A percentile compares a stretch with the other conserved stretches of the same genome.
Evolutionary conservation across 2,113 vertebrate genomes (phyloP).

Genomic region (Herpailurus yagouaroundi): DNA sequence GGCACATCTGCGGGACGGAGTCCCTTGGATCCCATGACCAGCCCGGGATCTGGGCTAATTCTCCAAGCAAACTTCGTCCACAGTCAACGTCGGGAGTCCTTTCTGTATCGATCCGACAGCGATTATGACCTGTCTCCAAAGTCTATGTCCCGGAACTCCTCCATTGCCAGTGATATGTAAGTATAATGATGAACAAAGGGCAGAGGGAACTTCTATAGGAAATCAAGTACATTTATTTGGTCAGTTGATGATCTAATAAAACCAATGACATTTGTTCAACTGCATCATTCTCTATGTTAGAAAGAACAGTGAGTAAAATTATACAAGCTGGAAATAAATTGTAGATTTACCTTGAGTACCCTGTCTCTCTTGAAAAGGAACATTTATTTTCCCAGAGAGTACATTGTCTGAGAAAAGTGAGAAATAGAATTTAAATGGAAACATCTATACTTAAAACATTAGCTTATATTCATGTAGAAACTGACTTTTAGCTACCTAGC

Average conservation of each 20-base stretch:
- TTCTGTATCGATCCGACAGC: slow-evolving; percentile 98
- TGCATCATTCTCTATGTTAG: background rate
- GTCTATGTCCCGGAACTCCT: slow-evolving; percentile 99
- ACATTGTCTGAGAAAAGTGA: background rate
- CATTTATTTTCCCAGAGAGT: slow-evolving; percentile 1
- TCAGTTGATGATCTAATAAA: background rate
- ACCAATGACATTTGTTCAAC: background rate
- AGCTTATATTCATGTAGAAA: background rate
- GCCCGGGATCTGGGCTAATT: slow-evolving; percentile 97
- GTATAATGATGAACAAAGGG: slow-evolving; percentile 64
- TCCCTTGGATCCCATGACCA: slow-evolving; percentile 98
- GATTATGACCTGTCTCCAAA: slow-evolving; percentile 99
- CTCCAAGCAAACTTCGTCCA: slow-evolving; percentile 99
- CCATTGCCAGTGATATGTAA: slow-evolving; percentile 99
- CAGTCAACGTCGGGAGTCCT: slow-evolving; percentile 98
- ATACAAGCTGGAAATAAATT: background rate
- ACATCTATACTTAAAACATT: background rate
- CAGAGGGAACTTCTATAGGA: background rate
- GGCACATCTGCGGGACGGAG: slow-evolving; percentile 97
- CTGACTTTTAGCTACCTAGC: background rate
- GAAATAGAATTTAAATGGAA: background rate
- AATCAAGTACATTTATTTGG: background rate
- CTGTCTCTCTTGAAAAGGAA: background rate
- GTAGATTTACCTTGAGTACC: background rate
- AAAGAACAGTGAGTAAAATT: background rate